Conservation (phyloP, 2,113 vertebrate genomes). For the Ctenomys sociabilis region DNA sequence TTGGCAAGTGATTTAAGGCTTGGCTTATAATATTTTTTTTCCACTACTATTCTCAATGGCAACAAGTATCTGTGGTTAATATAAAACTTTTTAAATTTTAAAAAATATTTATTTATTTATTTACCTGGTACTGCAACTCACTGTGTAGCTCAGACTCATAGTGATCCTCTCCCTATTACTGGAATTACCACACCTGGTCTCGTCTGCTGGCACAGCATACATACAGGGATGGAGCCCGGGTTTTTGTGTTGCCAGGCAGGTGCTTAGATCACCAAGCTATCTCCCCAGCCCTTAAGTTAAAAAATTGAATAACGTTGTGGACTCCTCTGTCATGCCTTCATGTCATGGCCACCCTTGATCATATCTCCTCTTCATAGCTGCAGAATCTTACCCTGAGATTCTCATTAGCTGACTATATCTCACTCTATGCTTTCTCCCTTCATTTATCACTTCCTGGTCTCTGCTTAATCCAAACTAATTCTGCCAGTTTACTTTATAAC, state of each 20-base stretch:
- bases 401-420: background rate
- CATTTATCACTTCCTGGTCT: background rate
- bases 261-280: too few species aligned
- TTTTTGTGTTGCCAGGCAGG: too few species aligned
- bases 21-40: background rate
- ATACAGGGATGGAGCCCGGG: too few species aligned
- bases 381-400: background rate
- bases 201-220: too few species aligned
- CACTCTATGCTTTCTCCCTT: background rate
- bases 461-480: conserved; percentile 4
- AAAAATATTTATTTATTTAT: too few species aligned
- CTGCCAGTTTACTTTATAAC: background rate
- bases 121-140: too few species aligned
- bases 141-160: too few species aligned
- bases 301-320: background rate
- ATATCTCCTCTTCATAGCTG: background rate
- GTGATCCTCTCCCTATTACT: too few species aligned
- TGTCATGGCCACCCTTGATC: background rate
- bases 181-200: too few species aligned
- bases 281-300: background rate
- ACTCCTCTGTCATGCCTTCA: background rate
- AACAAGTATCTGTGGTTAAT: background rate
- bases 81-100: background rate
- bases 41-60: background rate
- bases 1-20: background rate